Evolutionary conservation across 2,113 vertebrate species (phyloP).

Genomic region (Petrocephalus zakoni): DNA sequence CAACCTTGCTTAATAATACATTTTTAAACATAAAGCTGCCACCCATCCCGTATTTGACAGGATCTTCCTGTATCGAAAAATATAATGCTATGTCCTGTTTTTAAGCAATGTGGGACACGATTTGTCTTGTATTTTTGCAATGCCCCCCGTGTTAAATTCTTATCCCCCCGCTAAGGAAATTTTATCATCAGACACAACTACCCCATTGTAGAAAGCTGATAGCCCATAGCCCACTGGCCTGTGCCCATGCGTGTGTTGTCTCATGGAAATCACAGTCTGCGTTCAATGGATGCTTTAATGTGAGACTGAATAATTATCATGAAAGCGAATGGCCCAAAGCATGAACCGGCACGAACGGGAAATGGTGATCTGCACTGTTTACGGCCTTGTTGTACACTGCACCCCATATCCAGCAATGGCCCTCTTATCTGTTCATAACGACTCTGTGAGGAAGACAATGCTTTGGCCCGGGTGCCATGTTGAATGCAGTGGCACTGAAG

Average conservation of each 20-base stretch:
- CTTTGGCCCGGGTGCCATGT: background rate
- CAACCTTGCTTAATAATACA: background rate
- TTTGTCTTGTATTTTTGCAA: background rate
- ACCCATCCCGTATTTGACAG: background rate
- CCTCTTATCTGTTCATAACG: background rate
- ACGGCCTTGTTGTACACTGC: background rate
- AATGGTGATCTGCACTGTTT: background rate
- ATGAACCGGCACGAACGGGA: background rate
- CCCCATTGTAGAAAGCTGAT: background rate
- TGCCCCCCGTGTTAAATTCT: background rate
- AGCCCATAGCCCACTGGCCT: background rate
- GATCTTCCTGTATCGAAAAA: background rate
- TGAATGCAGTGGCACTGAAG: conserved; percentile 20
- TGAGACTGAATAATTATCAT: background rate
- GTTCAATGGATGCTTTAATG: background rate
- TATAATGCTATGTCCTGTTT: background rate
- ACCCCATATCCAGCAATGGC: background rate
- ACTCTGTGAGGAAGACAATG: background rate
- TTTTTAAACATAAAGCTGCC: background rate
- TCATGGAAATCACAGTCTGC: background rate
- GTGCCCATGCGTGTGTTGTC: background rate
- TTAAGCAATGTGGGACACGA: background rate
- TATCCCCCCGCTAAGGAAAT: background rate
- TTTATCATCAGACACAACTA: background rate
- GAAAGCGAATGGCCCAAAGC: background rate